phyloP scores from a whole-genome alignment of 2,888 invertebrate species.

The Eledona agricola region DNA sequence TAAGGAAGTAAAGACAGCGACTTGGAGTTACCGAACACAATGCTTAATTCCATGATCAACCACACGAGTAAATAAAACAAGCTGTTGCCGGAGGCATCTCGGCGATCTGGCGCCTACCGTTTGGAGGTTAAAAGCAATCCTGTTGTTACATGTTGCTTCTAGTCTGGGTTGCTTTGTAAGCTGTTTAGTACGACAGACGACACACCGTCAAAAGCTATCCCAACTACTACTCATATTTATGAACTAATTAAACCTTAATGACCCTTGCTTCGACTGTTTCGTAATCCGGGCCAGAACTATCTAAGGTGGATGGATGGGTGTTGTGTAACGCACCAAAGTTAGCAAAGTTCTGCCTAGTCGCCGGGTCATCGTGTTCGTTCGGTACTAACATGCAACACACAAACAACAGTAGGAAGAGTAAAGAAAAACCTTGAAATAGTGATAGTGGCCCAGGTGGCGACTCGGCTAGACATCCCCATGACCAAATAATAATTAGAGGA shows the following conservation, averaged over 20 bases:
- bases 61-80: constrained; percentile 49
- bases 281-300: too few species aligned
- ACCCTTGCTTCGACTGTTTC: too few species aligned
- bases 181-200: constrained; percentile 46
- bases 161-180: constrained; percentile 41
- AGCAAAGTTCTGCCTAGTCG: constrained; percentile 26
- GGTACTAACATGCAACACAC: constrained; percentile 39
- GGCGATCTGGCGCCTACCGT: constrained; percentile 58
- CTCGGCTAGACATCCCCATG: constrained; percentile 3
- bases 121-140: constrained; percentile 55
- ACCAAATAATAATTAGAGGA: constrained; percentile 23
- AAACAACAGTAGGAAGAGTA: constrained; percentile 31
- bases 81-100: constrained; percentile 52
- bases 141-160: constrained; percentile 42
- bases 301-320: too few species aligned
- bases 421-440: constrained; percentile 31
- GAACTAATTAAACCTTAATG: constrained; percentile 11
- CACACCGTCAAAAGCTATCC: constrained; percentile 39
- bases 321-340: too few species aligned
- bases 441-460: too few species aligned
- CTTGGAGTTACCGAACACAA: constrained; percentile 48
- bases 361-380: constrained; percentile 43
- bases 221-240: constrained; percentile 16
- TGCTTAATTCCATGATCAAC: constrained; percentile 48
- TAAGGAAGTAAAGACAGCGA: constrained; percentile 45